Base-by-base conservation (phyloP, 2,888 invertebrate species). In the Drosophila pegasa region DNA sequence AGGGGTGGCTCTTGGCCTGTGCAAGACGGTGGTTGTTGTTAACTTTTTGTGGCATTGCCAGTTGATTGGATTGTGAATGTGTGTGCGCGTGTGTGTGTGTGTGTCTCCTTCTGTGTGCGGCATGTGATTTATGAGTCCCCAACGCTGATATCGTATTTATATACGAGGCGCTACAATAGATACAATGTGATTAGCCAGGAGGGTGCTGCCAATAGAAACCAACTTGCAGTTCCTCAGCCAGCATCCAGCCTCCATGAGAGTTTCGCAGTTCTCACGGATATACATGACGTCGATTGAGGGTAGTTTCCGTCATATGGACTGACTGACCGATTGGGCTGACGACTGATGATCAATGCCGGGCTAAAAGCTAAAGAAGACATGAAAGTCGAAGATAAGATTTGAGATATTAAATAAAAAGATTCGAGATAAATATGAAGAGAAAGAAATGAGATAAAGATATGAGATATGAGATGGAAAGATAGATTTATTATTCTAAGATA, bases 61-160 rank as follows among this genome's bases (percentile, higher is more conserved):
- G 77, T 87, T 83, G 83, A 83, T 83, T 83, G 87, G 87, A 83
- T 83, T 83, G 83, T 82, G 86, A 85, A 79, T 56, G 48, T 51
- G 57, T 58, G 37, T 57, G 48, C 47, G 41, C 48, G 33, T 50
- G 47, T 50, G 38, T 56, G 41, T 57, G 33, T 48, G 22, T 51
- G 45, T 54, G 50, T 61, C 16, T 60, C 27, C 55, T 35, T 63
- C 57, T 51, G 58, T 64, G 64, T 78, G 66, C 65, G 79, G 56
- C 67, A 74, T 69, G 87, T 83, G 83, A 83, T 83, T 83, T 83
- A 83, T 83, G 77, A 54, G 87, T 85, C 87, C 87, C 83, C 75
- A 60, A 85, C 47, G 83, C 77, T 66, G 87, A 82, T 82, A 86
- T 65, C 35, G 35, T 50, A 35, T 35, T 31, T 29, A 31, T 35